Evolutionary conservation across 2,113 vertebrate genomes (phyloP).

Genomic region (Symphodus melops): DNA sequence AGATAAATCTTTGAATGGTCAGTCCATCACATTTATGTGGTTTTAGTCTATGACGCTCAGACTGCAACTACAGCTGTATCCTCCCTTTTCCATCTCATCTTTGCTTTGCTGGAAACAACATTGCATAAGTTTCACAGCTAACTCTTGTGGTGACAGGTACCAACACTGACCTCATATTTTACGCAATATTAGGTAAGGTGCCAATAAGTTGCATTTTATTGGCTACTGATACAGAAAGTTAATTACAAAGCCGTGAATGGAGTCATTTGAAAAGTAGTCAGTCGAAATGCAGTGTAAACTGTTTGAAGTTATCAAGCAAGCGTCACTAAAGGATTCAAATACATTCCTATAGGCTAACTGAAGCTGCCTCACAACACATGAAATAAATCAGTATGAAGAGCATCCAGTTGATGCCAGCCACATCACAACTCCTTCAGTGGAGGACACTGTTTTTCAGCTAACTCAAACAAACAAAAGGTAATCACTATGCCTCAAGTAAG

Average conservation of each 20-base stretch:
- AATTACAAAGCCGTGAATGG: neutral
- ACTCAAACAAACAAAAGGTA: constrained; percentile 63
- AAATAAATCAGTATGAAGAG: constrained; percentile 11
- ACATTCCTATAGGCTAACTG: constrained; percentile 1
- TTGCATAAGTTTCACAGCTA: neutral
- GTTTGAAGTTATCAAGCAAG: neutral
- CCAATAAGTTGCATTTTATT: neutral
- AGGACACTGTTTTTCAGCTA: constrained; percentile 43
- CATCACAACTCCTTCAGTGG: constrained; percentile 42
- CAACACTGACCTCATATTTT: constrained; percentile 11
- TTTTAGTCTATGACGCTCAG: constrained; percentile 12
- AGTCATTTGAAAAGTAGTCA: neutral
- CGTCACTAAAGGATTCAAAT: constrained; percentile 14
- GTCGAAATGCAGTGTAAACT: constrained; percentile 5
- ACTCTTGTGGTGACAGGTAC: constrained; percentile 25
- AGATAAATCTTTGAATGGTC: neutral
- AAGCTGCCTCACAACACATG: constrained; percentile 18
- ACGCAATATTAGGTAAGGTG: neutral
- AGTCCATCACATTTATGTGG: neutral
- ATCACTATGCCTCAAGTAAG: too few relatives aligned
- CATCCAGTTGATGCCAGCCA: constrained; percentile 44
- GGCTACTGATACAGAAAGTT: neutral
- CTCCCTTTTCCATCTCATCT: constrained; percentile 23
- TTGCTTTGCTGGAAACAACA: constrained; percentile 52
- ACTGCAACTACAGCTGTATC: constrained; percentile 16